Base-by-base conservation (phyloP, 1,140 invertebrate genomes). In the Drusus annulatus region DNA sequence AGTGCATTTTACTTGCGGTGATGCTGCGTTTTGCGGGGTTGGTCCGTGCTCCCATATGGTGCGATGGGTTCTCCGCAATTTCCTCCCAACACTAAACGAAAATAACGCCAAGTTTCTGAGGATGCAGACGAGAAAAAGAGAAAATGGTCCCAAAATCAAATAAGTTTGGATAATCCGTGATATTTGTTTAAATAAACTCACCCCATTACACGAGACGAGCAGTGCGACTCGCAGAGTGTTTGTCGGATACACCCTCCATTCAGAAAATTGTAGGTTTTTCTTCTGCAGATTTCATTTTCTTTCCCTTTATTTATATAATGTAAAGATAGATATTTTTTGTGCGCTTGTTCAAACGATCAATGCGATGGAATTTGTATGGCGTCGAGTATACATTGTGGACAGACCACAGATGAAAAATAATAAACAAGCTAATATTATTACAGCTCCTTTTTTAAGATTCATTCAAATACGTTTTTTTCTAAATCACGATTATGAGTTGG, bases 91-190 rank as follows among this genome's bases (percentile, higher is more conserved):
- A 65, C 62, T 65, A 65, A 65, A 65, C 62, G 62, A 65, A 65
- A 65, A 65, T 65, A 65, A 65, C 62, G 62, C 62, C 62, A 65
- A 65, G 10, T 65, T 65, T 65, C 23, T 28, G 62, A 31, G 62
- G 62, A 65, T 65, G 21, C 62, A 28, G 62, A 65, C 21, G 25
- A 65, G 62, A 25, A 65, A 65, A 65, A 65, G 25, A 28, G 62
- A 25, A 28, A 65, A 65, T 65, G 10, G 28, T 28, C 62, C 21
- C 16, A 10, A 31, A 28, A 65, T 65, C 62, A 65, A 65, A 65
- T 65, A 65, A 65, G 62, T 65, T 65, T 65, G 62, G 62, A 65
- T 65, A 65, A 65, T 65, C 62, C 25, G 62, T 28, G 62, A 65
- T 65, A 65, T 65, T 65, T 65, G 62, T 65, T 65, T 65, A 65